phyloP scores from a whole-genome alignment of 2,888 invertebrate species.

The Anoplius nigerrimus region DNA sequence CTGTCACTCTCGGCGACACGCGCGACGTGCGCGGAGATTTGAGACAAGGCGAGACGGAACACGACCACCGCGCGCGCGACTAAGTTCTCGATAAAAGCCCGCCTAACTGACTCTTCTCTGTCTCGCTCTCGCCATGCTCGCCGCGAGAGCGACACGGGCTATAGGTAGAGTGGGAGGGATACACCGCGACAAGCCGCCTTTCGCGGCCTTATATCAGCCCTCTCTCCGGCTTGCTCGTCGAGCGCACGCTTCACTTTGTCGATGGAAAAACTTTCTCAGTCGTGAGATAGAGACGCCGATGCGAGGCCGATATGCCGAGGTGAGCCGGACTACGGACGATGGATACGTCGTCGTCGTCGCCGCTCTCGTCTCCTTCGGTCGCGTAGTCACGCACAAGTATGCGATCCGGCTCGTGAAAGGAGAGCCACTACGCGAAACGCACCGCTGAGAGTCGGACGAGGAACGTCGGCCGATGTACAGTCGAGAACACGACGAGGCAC shows the following conservation, averaged over 20 bases:
- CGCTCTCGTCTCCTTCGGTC: too few relatives aligned
- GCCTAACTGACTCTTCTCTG: constrained; percentile 41
- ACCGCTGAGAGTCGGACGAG: constrained; percentile 5
- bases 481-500: constrained; percentile 12
- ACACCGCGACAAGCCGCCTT: constrained; percentile 46
- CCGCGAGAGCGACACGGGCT: constrained; percentile 12
- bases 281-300: not conserved
- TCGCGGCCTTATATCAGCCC: constrained; percentile 44
- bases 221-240: too few relatives aligned
- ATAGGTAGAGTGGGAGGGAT: constrained; percentile 4
- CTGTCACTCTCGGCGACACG: constrained; percentile 42
- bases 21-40: constrained; percentile 46
- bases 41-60: constrained; percentile 51
- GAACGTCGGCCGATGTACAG: constrained; percentile 11
- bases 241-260: constrained; percentile 1
- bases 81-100: constrained; percentile 46
- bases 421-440: not conserved
- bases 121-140: constrained; percentile 12
- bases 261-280: not conserved
- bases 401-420: not conserved
- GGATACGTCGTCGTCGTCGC: too few relatives aligned
- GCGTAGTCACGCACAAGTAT: too few relatives aligned
- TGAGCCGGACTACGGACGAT: not conserved
- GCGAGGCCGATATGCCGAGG: not conserved
- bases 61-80: constrained; percentile 45